Evolutionary conservation across 2,888 invertebrate species (phyloP).

Genomic region (Iphiclides podalirius): DNA sequence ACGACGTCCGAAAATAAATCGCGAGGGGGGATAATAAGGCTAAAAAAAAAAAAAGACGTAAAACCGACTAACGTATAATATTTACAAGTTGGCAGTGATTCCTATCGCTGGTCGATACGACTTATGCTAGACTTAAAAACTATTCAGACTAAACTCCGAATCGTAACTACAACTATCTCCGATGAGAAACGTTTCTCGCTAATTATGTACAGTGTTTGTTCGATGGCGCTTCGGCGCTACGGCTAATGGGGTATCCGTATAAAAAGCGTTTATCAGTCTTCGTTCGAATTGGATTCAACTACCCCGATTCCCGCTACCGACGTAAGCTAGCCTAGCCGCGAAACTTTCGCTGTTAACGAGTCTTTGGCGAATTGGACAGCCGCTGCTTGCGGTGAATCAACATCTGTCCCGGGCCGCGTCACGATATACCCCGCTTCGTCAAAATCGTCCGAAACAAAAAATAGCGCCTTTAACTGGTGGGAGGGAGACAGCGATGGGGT

Average conservation of each 20-base stretch:
- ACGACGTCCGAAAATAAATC: slow-evolving; percentile 5
- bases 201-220: slow-evolving; percentile 60
- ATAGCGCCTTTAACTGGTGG: too few species aligned
- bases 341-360: slow-evolving; percentile 47
- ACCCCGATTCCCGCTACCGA: slow-evolving; percentile 43
- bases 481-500: too few species aligned
- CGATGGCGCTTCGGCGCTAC: slow-evolving; percentile 36
- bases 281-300: slow-evolving; percentile 57
- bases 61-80: slow-evolving; percentile 45
- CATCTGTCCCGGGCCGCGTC: slow-evolving; percentile 45
- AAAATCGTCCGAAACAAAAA: too few species aligned
- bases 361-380: slow-evolving; percentile 61
- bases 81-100: slow-evolving; percentile 74
- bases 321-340: slow-evolving; percentile 35
- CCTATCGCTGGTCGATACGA: slow-evolving; percentile 66
- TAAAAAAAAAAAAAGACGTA: slow-evolving; percentile 40
- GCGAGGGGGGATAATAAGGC: slow-evolving; percentile 33
- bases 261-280: slow-evolving; percentile 74
- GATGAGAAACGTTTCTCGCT: slow-evolving; percentile 44
- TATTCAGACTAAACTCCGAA: slow-evolving; percentile 53
- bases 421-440: slow-evolving; percentile 8
- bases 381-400: slow-evolving; percentile 49
- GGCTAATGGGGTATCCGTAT: slow-evolving; percentile 48
- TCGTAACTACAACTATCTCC: slow-evolving; percentile 39
- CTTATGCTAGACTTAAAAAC: slow-evolving; percentile 41